Percentiles rank a stretch among this genome's conserved stretches.
These are phyloP conservation scores for Dryococelus australis DNA, from an alignment of 2,888 invertebrate genomes.

Conservation along the genomic window DNA sequence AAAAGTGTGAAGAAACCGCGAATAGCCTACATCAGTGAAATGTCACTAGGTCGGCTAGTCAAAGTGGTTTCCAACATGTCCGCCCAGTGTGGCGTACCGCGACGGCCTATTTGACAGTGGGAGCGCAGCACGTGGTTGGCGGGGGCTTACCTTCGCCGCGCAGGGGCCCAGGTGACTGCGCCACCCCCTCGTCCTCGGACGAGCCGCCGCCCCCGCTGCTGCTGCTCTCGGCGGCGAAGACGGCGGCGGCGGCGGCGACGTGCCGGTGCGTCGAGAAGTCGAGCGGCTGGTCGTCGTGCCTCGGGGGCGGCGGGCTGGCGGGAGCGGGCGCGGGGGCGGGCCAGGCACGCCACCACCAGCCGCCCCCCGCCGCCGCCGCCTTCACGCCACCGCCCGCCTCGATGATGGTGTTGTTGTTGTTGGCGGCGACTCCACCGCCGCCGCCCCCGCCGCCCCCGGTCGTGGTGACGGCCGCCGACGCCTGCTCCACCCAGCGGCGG, in stretches of 20 bases:
- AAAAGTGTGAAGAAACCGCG: too few relatives aligned
- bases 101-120: too few relatives aligned
- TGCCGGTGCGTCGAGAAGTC: conserved; percentile 67
- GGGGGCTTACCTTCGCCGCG: conserved; percentile 58
- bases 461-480: conserved; percentile 39
- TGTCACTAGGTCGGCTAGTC: too few relatives aligned
- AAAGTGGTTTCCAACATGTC: too few relatives aligned
- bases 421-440: conserved; percentile 46
- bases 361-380: conserved; percentile 27
- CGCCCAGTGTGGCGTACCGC: too few relatives aligned
- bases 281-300: conserved; percentile 69
- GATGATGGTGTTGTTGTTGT: conserved; percentile 53
- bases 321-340: too few relatives aligned
- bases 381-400: conserved; percentile 18
- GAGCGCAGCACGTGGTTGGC: neutral
- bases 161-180: conserved; percentile 57
- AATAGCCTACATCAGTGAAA: too few relatives aligned
- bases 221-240: conserved; percentile 45
- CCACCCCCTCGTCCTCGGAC: conserved; percentile 61
- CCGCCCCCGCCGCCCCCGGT: conserved; percentile 19
- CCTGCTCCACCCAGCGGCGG: conserved; percentile 45
- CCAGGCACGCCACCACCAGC: conserved; percentile 26
- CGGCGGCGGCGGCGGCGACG: too few relatives aligned
- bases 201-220: conserved; percentile 56
- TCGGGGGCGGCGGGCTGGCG: conserved; percentile 43